Evolutionary conservation across 2,113 vertebrate genomes (phyloP).

Genomic region (Ictalurus punctatus): DNA sequence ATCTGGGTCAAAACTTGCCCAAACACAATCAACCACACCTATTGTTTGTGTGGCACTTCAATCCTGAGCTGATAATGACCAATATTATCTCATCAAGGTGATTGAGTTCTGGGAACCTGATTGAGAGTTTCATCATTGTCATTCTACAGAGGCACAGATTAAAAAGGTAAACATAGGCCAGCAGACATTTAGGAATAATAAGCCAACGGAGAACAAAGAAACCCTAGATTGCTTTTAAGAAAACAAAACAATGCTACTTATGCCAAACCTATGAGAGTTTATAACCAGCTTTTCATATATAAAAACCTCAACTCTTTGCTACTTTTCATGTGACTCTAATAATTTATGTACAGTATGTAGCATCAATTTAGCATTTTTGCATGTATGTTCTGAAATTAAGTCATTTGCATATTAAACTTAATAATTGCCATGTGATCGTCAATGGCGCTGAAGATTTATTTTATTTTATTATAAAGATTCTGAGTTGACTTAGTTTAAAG

Average conservation of each 20-base stretch:
- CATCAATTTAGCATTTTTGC: background rate
- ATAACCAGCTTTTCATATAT: background rate
- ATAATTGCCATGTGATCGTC: background rate
- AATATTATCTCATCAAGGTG: background rate
- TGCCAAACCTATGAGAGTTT: background rate
- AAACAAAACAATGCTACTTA: background rate
- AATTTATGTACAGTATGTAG: background rate
- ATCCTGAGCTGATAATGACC: background rate
- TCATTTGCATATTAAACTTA: background rate
- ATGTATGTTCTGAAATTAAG: background rate
- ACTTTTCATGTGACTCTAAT: background rate
- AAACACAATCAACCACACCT: background rate
- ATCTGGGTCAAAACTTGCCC: background rate
- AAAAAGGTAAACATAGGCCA: background rate
- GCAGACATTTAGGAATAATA: background rate
- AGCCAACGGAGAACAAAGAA: background rate
- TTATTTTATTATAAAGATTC: background rate
- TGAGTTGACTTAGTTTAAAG: background rate
- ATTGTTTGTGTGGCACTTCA: background rate
- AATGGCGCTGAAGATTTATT: background rate
- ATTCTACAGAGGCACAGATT: background rate
- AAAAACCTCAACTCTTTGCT: background rate
- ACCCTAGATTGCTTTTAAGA: background rate
- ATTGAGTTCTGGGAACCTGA: background rate
- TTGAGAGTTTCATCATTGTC: background rate